Percentiles rank a stretch among this genome's conserved stretches.
These are phyloP conservation scores for Nerophis ophidion DNA, from an alignment of 2,113 vertebrate species.

Conservation along the genomic window DNA sequence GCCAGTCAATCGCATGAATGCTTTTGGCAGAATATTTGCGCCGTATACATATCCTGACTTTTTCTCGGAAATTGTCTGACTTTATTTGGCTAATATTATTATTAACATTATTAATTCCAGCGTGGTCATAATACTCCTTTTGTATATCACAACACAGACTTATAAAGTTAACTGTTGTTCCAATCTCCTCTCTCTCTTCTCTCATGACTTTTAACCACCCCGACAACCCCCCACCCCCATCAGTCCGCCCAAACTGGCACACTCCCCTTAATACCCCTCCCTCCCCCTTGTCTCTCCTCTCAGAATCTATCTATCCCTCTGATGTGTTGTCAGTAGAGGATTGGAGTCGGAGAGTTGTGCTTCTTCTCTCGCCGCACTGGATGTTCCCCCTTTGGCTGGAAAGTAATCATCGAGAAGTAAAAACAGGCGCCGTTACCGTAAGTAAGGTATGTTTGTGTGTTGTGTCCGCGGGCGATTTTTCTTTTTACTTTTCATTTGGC, in stretches of 20 bases:
- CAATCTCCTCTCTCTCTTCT: conserved; percentile 1
- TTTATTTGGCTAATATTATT: no score
- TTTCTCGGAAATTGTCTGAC: no score
- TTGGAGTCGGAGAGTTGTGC: conserved; percentile 38
- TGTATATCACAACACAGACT: not conserved
- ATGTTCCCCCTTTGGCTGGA: conserved; percentile 34
- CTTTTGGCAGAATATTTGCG: no score
- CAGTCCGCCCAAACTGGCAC: conserved; percentile 40
- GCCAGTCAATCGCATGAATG: no score
- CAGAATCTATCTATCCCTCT: conserved; percentile 19
- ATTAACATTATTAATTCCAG: no score
- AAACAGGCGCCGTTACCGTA: conserved; percentile 18
- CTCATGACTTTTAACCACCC: not conserved
- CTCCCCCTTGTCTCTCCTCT: conserved; percentile 11
- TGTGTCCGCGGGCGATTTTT: not conserved
- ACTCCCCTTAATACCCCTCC: conserved; percentile 18
- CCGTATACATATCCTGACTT: no score
- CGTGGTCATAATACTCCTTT: no score
- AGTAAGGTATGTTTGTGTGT: conserved; percentile 55
- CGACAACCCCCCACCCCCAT: conserved; percentile 15
- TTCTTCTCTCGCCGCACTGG: conserved; percentile 21
- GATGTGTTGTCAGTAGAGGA: conserved; percentile 60
- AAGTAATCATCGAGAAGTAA: conserved; percentile 19
- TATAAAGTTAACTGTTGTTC: no score
- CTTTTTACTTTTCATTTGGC: not conserved